Conservation (phyloP, 2,888 invertebrate genomes). For the Ectemnius lituratus region DNA sequence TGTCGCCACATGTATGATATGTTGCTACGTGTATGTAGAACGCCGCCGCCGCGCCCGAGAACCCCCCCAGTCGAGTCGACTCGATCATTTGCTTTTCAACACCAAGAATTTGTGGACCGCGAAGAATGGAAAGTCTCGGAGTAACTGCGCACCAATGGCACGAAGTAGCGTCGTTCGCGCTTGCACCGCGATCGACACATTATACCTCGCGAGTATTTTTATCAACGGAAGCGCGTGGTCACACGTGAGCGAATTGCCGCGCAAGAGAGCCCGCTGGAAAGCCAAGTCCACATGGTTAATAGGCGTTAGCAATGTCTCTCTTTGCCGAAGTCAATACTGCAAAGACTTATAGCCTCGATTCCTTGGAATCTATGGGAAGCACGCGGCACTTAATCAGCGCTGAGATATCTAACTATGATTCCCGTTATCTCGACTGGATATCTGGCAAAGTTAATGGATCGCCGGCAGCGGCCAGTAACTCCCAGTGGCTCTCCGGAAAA, state of each 20-base stretch:
- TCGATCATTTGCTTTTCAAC: no score
- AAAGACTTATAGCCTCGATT: constrained; percentile 7
- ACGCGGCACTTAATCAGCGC: constrained; percentile 11
- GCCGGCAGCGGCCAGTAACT: constrained; percentile 4
- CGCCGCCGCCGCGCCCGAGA: no score
- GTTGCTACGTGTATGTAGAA: no score
- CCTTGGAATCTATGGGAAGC: constrained; percentile 12
- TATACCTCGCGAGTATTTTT: constrained; percentile 74
- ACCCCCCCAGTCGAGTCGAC: no score
- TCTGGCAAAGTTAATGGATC: constrained; percentile 36
- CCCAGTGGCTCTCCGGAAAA: constrained; percentile 17
- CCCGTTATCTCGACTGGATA: constrained; percentile 35
- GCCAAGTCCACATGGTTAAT: constrained; percentile 37
- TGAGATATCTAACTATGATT: constrained; percentile 20
- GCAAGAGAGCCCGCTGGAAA: constrained; percentile 63
- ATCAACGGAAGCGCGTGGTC: constrained; percentile 77
- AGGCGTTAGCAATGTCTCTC: constrained; percentile 36
- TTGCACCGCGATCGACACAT: constrained; percentile 66
- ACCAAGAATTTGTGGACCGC: no score
- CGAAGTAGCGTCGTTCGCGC: constrained; percentile 53
- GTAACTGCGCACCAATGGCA: neutral
- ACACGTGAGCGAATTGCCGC: constrained; percentile 73
- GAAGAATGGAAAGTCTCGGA: no score
- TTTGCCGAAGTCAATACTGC: neutral
- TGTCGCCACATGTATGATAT: constrained; percentile 57